These are phyloP conservation scores for Rafetus swinhoei DNA, from an alignment of 2,113 vertebrate species.

Conservation along the genomic window DNA sequence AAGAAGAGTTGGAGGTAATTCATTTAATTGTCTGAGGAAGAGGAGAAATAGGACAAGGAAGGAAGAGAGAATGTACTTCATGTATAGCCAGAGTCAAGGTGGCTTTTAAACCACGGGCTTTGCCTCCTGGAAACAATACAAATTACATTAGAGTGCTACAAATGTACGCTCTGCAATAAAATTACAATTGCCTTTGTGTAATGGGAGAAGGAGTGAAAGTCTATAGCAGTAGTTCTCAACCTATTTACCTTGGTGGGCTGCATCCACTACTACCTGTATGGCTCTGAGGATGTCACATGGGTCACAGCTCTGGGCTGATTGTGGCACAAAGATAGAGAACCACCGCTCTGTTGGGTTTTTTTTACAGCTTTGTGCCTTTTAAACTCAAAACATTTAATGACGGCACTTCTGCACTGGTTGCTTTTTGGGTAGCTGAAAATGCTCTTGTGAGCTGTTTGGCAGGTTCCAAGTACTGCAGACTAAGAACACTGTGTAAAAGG, in stretches of 20 bases:
- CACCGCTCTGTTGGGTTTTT: not conserved
- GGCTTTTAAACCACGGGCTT: not conserved
- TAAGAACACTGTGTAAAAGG: not conserved
- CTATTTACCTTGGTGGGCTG: too few relatives aligned
- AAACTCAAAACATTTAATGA: not conserved
- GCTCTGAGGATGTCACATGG: too few relatives aligned
- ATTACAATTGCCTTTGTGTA: not conserved
- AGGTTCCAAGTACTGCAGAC: not conserved
- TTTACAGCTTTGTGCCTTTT: not conserved
- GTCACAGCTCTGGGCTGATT: too few relatives aligned
- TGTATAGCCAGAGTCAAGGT: not conserved
- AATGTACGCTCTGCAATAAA: not conserved
- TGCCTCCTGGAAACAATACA: not conserved
- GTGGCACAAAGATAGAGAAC: too few relatives aligned
- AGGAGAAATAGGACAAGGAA: not conserved
- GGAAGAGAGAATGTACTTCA: not conserved
- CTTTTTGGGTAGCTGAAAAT: not conserved
- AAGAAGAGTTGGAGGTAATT: slow-evolving; percentile 15
- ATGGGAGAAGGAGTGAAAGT: not conserved
- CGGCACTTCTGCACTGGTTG: not conserved
- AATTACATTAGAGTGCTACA: not conserved
- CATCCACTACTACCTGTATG: too few relatives aligned
- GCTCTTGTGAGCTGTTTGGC: not conserved
- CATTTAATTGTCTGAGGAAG: slow-evolving; percentile 12
- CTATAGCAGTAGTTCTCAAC: not conserved